Evolutionary conservation across 2,888 invertebrate species (phyloP), one percentile per base, ranked within the genome.

Genomic region (Augiades crinisus): DNA sequence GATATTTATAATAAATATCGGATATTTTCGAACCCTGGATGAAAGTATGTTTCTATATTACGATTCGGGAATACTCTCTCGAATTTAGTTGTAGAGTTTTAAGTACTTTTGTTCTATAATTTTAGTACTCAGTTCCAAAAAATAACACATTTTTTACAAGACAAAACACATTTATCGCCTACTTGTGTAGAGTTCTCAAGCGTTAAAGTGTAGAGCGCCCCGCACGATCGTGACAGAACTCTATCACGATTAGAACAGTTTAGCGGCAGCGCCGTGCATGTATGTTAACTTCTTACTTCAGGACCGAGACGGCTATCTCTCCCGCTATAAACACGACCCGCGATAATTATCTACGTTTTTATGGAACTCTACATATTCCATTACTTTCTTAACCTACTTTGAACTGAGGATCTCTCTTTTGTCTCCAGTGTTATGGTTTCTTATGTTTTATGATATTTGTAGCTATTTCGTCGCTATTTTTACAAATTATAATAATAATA

Each of bases 221-320:
- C 27, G 0, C 8, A 7, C 31, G 24, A 46, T 61, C 63, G 62
- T 63, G 62, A 60, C 59, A 54, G 43, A 43, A 33, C 56, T 47
- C 49, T 52, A 61, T 61, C 60, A 53, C 56, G 61, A 61, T 60
- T 52, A 47, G 50, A 53, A 54, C 56, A 52, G 56, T 59, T 55
- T 47, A 38, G 30, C 30, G 36, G 38, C 31, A 46, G 47, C 19
- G 40, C 47, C 46, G 37, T 40, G 33, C 49, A 53, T 38, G 38
- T 37, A 47, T 44, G 38, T 47, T 47, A 47, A 37, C 56, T 45
- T 33, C 44, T 33, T 44, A 44, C 44, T 44, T 33, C n/a, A 16
- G n/a, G 14, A 22, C 27, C 22, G 16, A 47, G 38, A 40, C 40
- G 3, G 47, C 21, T 40, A 47, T 47, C 47, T 40, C 34, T 24